Percentiles rank a stretch among this genome's conserved stretches.
Evolutionary conservation across 2,888 invertebrate species (phyloP).

Genomic region (Drosophila leonis): DNA sequence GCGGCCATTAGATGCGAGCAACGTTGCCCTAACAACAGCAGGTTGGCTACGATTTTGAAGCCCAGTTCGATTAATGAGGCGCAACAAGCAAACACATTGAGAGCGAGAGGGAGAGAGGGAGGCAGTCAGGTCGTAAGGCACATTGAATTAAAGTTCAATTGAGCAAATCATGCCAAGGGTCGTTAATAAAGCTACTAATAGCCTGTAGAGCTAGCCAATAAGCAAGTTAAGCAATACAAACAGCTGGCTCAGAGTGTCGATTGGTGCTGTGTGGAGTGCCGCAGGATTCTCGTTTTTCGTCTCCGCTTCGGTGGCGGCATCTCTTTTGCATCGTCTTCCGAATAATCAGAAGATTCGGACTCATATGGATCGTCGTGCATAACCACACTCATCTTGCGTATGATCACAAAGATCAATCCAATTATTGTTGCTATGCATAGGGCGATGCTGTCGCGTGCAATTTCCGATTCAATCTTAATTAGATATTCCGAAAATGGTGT

Average conservation of each 20-base stretch:
- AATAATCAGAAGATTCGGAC: constrained; percentile 28
- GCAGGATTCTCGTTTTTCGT: not conserved
- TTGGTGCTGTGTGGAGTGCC: not conserved
- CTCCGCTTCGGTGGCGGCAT: not conserved
- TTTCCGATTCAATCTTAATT: constrained; percentile 45
- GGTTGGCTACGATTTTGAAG: constrained; percentile 10
- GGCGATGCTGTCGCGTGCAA: constrained; percentile 54
- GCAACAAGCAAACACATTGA: constrained; percentile 53
- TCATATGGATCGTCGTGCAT: constrained; percentile 26
- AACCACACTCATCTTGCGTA: constrained; percentile 2
- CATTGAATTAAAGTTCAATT: constrained; percentile 73
- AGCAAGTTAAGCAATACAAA: not conserved
- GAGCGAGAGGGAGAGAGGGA: not conserved
- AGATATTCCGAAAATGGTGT: constrained; percentile 23
- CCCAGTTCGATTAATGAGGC: constrained; percentile 65
- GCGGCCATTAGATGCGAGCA: constrained; percentile 46
- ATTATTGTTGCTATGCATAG: constrained; percentile 23
- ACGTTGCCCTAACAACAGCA: constrained; percentile 25
- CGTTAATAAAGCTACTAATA: constrained; percentile 63
- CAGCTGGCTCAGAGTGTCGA: not conserved
- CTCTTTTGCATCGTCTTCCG: constrained; percentile 6
- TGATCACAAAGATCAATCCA: constrained; percentile 29
- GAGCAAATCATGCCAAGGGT: constrained; percentile 55
- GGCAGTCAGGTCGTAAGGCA: constrained; percentile 20
- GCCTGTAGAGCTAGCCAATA: constrained; percentile 5